Conservation (phyloP, 2,113 vertebrate genomes). For the Ceyx cyanopectus region DNA sequence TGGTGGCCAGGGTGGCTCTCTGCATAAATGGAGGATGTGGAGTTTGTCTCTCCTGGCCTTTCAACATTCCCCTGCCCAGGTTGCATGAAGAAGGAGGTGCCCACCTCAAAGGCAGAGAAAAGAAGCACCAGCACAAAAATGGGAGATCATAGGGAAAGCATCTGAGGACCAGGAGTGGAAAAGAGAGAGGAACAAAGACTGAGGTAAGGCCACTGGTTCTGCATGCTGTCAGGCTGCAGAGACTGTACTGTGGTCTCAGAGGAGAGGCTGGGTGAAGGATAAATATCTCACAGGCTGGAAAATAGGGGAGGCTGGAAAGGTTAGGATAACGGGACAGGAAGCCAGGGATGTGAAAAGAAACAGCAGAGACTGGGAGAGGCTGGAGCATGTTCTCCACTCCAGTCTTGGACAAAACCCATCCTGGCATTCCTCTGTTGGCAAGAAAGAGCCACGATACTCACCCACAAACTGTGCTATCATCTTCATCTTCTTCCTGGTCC, state of each 20-base stretch:
- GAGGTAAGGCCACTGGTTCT: neutral
- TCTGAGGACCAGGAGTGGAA: neutral
- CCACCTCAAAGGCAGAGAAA: neutral
- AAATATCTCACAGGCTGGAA: neutral
- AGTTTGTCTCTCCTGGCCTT: neutral
- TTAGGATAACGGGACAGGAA: neutral
- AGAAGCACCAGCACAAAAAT: neutral
- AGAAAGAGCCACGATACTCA: neutral
- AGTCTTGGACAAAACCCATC: neutral
- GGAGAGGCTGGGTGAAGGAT: neutral
- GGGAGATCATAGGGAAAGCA: neutral
- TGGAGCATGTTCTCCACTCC: neutral
- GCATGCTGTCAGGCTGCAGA: neutral
- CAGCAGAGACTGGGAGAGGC: neutral
- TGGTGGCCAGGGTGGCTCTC: neutral
- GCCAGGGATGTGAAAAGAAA: neutral
- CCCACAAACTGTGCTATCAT: neutral
- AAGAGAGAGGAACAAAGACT: neutral
- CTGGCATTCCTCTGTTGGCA: neutral
- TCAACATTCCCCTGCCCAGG: neutral
- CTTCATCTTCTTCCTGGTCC: neutral
- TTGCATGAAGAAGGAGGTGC: neutral
- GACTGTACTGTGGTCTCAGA: neutral
- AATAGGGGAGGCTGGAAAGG: neutral
- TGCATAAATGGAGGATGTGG: accelerated